These are phyloP conservation scores for Cheilosia impressa DNA, from an alignment of 2,888 invertebrate genomes.

Conservation along the genomic window DNA sequence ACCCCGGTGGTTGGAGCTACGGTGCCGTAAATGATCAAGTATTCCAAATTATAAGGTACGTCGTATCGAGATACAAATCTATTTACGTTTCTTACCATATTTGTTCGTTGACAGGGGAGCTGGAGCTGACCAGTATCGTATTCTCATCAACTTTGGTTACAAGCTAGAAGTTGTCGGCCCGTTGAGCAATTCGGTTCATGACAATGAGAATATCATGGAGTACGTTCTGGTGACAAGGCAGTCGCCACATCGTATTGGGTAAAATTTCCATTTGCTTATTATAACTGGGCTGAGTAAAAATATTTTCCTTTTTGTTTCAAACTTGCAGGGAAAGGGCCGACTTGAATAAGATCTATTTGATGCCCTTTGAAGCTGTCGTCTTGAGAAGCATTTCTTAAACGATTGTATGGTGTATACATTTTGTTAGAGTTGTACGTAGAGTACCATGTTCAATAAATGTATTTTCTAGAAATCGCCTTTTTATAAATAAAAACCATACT, in stretches of 20 bases:
- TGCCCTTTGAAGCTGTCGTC: slow-evolving; percentile 80
- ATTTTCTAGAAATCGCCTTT: too few relatives aligned
- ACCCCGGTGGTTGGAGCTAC: slow-evolving; percentile 78
- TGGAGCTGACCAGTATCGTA: slow-evolving; percentile 79
- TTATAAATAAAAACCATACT: too few relatives aligned
- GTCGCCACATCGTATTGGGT: slow-evolving; percentile 79
- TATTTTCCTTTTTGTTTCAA: background rate
- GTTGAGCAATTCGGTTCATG: slow-evolving; percentile 69
- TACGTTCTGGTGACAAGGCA: slow-evolving; percentile 78
- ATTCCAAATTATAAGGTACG: slow-evolving; percentile 80
- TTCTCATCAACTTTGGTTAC: slow-evolving; percentile 80
- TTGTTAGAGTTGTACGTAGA: background rate
- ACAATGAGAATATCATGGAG: slow-evolving; percentile 76
- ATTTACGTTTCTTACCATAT: background rate
- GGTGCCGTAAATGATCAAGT: slow-evolving; percentile 79
- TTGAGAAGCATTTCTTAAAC: slow-evolving; percentile 67
- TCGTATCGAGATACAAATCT: background rate
- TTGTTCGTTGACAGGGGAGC: slow-evolving; percentile 75
- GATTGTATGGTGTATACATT: too few relatives aligned
- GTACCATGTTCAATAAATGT: background rate
- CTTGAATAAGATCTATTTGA: slow-evolving; percentile 77
- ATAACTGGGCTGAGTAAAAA: background rate
- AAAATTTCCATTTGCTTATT: background rate
- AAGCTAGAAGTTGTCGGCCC: slow-evolving; percentile 77
- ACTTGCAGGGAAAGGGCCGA: slow-evolving; percentile 77